Evolutionary conservation across 2,797 vertebrate genomes (phyloP).

Genomic region (Thripadectes ignobilis): DNA sequence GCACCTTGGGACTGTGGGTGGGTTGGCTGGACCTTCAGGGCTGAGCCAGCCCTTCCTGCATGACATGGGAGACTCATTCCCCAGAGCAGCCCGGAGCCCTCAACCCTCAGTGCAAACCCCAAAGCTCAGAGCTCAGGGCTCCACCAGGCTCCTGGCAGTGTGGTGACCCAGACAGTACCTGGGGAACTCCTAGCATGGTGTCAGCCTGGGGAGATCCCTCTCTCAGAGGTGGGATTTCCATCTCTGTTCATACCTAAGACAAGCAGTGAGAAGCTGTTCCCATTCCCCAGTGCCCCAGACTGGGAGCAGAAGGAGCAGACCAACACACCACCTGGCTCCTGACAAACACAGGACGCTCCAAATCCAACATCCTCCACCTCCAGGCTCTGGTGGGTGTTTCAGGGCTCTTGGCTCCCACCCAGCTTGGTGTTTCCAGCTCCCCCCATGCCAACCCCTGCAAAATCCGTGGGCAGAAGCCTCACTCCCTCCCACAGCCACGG

Average conservation of each 20-base stretch:
- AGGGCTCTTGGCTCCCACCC: neutral
- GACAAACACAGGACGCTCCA: neutral
- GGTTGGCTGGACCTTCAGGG: neutral
- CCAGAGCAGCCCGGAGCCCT: neutral
- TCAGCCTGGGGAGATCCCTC: neutral
- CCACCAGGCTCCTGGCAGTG: no score
- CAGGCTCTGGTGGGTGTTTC: fast-evolving
- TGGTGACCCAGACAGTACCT: neutral
- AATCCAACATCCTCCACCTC: neutral
- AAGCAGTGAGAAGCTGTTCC: neutral
- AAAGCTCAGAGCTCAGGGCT: no score
- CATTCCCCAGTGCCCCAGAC: neutral
- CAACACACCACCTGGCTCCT: neutral
- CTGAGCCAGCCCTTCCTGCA: neutral
- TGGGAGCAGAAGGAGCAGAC: neutral
- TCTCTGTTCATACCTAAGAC: neutral
- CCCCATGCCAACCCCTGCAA: neutral
- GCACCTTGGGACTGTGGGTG: neutral
- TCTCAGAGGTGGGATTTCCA: neutral
- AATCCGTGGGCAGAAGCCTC: neutral
- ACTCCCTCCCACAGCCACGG: neutral
- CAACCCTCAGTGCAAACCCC: neutral
- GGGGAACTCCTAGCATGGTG: neutral
- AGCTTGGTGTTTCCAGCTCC: neutral
- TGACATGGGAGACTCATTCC: neutral